These are phyloP conservation scores for Aplysia californica DNA, from an alignment of 1,140 invertebrate genomes.

Conservation along the genomic window DNA sequence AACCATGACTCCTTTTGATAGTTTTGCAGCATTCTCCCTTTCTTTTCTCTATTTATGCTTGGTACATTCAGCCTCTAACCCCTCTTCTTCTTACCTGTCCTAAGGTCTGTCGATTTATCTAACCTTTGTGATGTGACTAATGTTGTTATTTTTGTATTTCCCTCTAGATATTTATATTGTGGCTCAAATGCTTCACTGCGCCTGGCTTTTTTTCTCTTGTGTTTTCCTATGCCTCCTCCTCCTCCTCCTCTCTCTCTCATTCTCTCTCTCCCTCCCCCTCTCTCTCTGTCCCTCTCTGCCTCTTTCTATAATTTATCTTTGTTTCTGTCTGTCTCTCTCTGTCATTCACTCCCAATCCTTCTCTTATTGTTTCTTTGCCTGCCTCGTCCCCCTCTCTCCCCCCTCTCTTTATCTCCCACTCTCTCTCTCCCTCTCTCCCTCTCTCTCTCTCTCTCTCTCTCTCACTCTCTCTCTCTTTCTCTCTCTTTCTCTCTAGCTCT, in stretches of 20 bases:
- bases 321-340: neutral
- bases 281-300: neutral
- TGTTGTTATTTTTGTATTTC: neutral
- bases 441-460: neutral
- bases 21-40: too few species aligned
- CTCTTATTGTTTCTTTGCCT: neutral
- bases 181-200: neutral
- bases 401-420: neutral
- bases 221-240: neutral
- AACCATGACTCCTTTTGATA: too few species aligned
- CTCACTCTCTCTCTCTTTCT: neutral
- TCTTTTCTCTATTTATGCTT: neutral
- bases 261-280: neutral
- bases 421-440: neutral
- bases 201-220: neutral
- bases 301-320: too few species aligned
- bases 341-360: neutral
- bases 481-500: neutral
- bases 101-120: too few species aligned
- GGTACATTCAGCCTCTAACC: neutral
- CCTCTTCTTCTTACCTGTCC: neutral
- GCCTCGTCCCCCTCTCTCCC: neutral
- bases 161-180: neutral
- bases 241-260: neutral
- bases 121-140: too few species aligned